Evolutionary conservation across 1,140 invertebrate species (phyloP).

Genomic region (Calliphora vicina): DNA sequence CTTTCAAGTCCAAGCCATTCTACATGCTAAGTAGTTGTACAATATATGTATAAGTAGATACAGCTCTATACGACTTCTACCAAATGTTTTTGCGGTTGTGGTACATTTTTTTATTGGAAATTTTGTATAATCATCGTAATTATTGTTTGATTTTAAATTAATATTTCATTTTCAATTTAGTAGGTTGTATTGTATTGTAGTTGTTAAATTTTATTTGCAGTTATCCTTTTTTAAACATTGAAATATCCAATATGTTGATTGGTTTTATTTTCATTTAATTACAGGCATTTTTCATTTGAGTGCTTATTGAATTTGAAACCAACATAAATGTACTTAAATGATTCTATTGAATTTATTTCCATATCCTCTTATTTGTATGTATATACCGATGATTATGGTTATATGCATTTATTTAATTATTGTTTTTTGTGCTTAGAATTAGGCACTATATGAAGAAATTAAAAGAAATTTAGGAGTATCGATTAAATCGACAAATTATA

Average conservation of each 20-base stretch:
- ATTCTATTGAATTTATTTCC: background rate
- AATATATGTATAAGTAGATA: background rate
- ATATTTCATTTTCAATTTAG: slow-evolving; percentile 33
- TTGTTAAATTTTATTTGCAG: background rate
- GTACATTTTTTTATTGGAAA: slow-evolving; percentile 12
- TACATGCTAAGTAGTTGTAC: background rate
- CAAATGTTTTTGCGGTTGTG: background rate
- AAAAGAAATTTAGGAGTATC: too few species aligned
- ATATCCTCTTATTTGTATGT: too few species aligned
- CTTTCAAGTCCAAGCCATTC: background rate
- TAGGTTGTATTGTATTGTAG: background rate
- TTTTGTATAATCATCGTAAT: slow-evolving; percentile 26
- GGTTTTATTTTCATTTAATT: background rate
- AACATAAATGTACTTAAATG: background rate
- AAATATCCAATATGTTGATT: background rate
- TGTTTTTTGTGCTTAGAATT: too few species aligned
- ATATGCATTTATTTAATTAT: too few species aligned
- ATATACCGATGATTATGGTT: background rate
- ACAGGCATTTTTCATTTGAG: background rate
- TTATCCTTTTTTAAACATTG: background rate
- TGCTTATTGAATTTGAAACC: background rate
- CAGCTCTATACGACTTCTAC: background rate
- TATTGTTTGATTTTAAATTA: slow-evolving; percentile 31
- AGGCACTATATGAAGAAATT: too few species aligned
- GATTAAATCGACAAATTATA: too few species aligned